Conservation (phyloP, 2,797 vertebrate genomes). For the Simalia tracyae region DNA sequence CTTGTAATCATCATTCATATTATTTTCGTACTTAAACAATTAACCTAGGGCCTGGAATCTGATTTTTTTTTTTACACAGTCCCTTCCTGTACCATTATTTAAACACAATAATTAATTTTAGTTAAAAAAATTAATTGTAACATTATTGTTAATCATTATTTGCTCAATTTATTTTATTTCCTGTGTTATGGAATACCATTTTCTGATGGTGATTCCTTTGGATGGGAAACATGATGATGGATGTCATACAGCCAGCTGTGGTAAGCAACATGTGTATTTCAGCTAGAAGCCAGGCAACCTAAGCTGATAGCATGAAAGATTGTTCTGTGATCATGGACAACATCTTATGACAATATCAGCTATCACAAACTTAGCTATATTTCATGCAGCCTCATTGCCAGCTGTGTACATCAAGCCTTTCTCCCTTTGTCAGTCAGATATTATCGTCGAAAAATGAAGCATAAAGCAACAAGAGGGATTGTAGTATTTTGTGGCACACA, state of each 20-base stretch:
- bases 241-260: slow-evolving; percentile 53
- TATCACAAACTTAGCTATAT: slow-evolving; percentile 33
- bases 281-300: slow-evolving; percentile 40
- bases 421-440: slow-evolving; percentile 47
- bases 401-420: slow-evolving; percentile 41
- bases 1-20: neutral
- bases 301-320: slow-evolving; percentile 44
- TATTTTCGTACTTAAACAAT: neutral
- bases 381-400: slow-evolving; percentile 42
- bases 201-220: slow-evolving; percentile 1
- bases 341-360: slow-evolving; percentile 43
- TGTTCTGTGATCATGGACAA: slow-evolving; percentile 25
- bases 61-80: neutral
- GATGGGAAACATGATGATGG: slow-evolving; percentile 33
- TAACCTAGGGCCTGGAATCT: neutral
- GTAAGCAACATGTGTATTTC: slow-evolving; percentile 33
- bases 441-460: slow-evolving; percentile 50
- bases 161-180: slow-evolving; percentile 35
- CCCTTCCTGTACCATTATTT: neutral
- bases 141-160: neutral
- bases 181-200: slow-evolving; percentile 25
- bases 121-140: neutral
- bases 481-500: slow-evolving; percentile 7
- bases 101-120: neutral
- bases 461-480: neutral